Percentiles rank a stretch among this genome's conserved stretches.
Evolutionary conservation across 2,113 vertebrate species (phyloP).

Genomic region (Pachypanchax playfairii): DNA sequence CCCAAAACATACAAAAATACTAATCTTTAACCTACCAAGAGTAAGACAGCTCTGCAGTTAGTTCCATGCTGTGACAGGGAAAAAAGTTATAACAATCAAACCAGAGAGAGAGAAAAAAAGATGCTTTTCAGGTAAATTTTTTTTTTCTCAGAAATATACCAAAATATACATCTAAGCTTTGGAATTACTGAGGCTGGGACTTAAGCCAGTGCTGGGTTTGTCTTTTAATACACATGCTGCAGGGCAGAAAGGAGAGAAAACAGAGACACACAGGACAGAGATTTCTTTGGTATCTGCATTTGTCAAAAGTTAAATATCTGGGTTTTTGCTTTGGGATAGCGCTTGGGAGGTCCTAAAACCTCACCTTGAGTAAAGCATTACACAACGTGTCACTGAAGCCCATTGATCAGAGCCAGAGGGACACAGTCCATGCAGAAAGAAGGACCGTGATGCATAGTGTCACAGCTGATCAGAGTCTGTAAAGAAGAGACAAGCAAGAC

Average conservation of each 20-base stretch:
- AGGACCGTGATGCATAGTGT: constrained; percentile 98
- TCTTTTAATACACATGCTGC: constrained; percentile 98
- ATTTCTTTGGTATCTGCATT: constrained; percentile 99
- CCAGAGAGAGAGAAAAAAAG: constrained; percentile 78
- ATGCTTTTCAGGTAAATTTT: constrained; percentile 60
- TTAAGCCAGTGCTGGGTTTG: constrained; percentile 99
- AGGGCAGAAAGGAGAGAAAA: constrained; percentile 81
- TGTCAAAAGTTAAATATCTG: constrained; percentile 99
- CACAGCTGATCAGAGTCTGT: constrained; percentile 87
- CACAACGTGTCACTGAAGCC: constrained; percentile 80
- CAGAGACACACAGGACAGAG: constrained; percentile 79
- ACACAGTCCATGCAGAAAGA: constrained; percentile 88
- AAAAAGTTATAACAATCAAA: constrained; percentile 94
- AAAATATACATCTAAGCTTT: constrained; percentile 99
- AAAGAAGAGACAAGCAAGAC: constrained; percentile 48
- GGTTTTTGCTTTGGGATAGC: constrained; percentile 99
- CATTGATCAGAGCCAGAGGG: constrained; percentile 76
- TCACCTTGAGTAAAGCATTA: constrained; percentile 92
- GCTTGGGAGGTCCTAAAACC: constrained; percentile 94
- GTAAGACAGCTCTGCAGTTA: constrained; percentile 95
- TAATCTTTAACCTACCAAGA: constrained; percentile 98
- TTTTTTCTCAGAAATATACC: constrained; percentile 98
- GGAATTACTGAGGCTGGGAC: constrained; percentile 99
- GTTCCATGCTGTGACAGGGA: constrained; percentile 99
- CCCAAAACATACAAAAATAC: constrained; percentile 99